A percentile compares a stretch with the other conserved stretches of the same genome.
phyloP scores from a whole-genome alignment of 2,797 vertebrate genomes.

The Syngnathus acus region DNA sequence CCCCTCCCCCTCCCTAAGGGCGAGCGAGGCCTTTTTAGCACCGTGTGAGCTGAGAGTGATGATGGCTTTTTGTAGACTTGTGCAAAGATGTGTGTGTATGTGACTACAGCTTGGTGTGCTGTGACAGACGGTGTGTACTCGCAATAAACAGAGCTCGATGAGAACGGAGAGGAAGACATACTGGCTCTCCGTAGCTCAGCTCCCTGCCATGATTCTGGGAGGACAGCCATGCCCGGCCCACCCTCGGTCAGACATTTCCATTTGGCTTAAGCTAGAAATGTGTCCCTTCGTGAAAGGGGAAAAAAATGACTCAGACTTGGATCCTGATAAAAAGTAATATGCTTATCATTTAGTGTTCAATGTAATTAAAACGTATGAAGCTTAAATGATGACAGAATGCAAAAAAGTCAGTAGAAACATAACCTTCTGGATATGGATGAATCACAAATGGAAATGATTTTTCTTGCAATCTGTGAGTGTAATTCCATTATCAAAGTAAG shows the following conservation, averaged over 20 bases:
- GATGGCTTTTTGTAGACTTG: constrained; percentile 54
- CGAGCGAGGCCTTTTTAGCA: constrained; percentile 53
- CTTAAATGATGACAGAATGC: too few species aligned
- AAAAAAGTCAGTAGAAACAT: not conserved
- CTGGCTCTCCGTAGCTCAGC: constrained; percentile 52
- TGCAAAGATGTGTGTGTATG: constrained; percentile 34
- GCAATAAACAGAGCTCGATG: constrained; percentile 57
- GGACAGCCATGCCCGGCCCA: constrained; percentile 50
- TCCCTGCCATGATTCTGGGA: constrained; percentile 50
- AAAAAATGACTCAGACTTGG: not conserved
- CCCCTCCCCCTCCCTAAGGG: constrained; percentile 8
- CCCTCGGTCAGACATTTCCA: constrained; percentile 23
- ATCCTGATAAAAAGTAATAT: constrained; percentile 1
- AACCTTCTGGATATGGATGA: not conserved
- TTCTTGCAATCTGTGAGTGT: not conserved
- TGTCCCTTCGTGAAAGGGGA: not conserved
- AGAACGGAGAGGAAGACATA: constrained; percentile 56
- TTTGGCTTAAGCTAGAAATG: constrained; percentile 27
- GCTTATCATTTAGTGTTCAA: too few species aligned
- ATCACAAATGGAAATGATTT: not conserved
- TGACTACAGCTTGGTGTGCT: constrained; percentile 38
- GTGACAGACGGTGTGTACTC: constrained; percentile 61
- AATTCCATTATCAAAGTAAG: not conserved
- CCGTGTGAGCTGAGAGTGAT: constrained; percentile 43
- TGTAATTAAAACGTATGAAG: not conserved